phyloP scores from a whole-genome alignment of 2,113 vertebrate genomes.

The Scomber scombrus region DNA sequence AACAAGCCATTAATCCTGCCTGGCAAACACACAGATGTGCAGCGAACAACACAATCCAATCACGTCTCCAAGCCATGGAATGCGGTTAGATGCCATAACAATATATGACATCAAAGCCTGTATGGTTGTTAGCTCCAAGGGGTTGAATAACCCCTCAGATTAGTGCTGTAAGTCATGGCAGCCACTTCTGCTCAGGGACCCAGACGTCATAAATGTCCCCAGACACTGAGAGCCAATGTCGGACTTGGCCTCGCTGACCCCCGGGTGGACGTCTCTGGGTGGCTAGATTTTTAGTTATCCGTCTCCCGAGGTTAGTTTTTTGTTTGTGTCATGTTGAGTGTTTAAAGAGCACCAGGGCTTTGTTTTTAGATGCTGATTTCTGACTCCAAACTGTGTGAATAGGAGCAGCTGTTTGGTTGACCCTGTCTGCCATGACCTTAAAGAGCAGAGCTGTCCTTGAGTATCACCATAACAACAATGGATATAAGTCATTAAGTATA shows the following conservation, averaged over 20 bases:
- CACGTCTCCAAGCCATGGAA: constrained; percentile 61
- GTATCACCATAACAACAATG: constrained; percentile 23
- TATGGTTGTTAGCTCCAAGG: constrained; percentile 66
- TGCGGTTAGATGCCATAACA: constrained; percentile 76
- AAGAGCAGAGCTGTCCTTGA: constrained; percentile 54
- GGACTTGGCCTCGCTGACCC: constrained; percentile 69
- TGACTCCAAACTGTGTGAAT: constrained; percentile 58
- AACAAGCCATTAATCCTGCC: constrained; percentile 72
- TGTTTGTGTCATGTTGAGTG: constrained; percentile 59
- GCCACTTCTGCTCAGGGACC: constrained; percentile 63
- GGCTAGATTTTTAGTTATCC: constrained; percentile 44
- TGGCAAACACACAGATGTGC: constrained; percentile 75
- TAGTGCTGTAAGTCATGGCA: constrained; percentile 74
- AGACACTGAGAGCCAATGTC: constrained; percentile 68
- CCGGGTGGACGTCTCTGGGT: constrained; percentile 27
- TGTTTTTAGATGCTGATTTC: constrained; percentile 68
- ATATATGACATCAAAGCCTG: constrained; percentile 79
- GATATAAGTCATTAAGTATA: constrained; percentile 48
- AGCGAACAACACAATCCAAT: constrained; percentile 69
- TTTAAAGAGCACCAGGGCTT: constrained; percentile 57
- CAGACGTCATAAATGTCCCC: constrained; percentile 80
- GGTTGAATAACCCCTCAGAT: constrained; percentile 77
- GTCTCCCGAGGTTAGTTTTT: constrained; percentile 60
- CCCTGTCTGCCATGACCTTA: constrained; percentile 53
- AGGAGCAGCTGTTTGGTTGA: constrained; percentile 68